phyloP scores from a whole-genome alignment of 1,140 invertebrate species.

The Drosophila ironensis region DNA sequence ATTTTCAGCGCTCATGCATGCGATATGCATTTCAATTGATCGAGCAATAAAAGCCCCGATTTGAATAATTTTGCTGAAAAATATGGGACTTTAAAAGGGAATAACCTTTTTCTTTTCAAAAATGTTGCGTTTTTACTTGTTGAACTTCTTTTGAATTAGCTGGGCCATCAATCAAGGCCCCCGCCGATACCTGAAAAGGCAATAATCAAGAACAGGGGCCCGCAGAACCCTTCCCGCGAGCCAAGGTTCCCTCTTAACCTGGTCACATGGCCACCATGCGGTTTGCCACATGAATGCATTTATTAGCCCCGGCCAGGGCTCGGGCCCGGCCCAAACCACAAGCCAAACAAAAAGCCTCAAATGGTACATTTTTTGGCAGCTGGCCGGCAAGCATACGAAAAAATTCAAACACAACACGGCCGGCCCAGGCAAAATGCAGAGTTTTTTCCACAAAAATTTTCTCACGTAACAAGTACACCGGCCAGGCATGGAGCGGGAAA shows the following conservation, averaged over 20 bases:
- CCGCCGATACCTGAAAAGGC: not conserved
- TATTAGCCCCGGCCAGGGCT: slow-evolving; percentile 9
- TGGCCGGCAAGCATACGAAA: slow-evolving; percentile 15
- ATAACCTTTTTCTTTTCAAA: not conserved
- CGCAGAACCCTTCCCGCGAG: slow-evolving; percentile 39
- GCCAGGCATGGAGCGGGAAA: slow-evolving; percentile 42
- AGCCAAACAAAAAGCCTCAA: slow-evolving; percentile 35
- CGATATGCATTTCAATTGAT: slow-evolving; percentile 37
- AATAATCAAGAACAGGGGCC: slow-evolving; percentile 11
- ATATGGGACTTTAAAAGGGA: no score
- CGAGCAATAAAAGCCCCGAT: not conserved
- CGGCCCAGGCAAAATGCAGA: slow-evolving; percentile 54
- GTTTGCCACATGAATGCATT: slow-evolving; percentile 55
- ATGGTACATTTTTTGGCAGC: slow-evolving; percentile 61
- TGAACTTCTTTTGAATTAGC: slow-evolving; percentile 18
- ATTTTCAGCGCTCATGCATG: slow-evolving; percentile 10
- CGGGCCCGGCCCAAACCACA: slow-evolving; percentile 10
- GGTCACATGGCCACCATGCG: slow-evolving; percentile 49
- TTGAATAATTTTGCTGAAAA: not conserved
- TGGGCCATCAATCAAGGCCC: slow-evolving; percentile 23
- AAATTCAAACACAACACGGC: slow-evolving; percentile 31
- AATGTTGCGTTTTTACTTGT: slow-evolving; percentile 2
- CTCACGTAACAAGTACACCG: slow-evolving; percentile 75
- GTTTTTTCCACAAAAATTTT: slow-evolving; percentile 66
- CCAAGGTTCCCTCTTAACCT: slow-evolving; percentile 45